Conservation (phyloP, 2,888 invertebrate genomes). For the Candidula unifasciata region DNA sequence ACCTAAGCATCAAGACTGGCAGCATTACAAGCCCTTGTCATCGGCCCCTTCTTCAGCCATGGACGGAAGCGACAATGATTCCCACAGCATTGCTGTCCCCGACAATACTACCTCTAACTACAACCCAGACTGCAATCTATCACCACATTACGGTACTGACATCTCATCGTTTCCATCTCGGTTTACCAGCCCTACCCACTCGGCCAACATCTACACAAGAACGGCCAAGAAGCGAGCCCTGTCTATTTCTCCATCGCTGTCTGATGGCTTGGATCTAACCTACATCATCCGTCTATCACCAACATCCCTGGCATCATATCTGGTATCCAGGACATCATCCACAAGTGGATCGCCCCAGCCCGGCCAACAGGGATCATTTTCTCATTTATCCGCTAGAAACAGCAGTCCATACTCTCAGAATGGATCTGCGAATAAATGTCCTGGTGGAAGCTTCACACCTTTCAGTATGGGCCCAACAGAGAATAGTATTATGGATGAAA, state of each 20-base stretch:
- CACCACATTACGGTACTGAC: constrained; percentile 70
- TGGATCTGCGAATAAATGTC: constrained; percentile 66
- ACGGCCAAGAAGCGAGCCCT: constrained; percentile 71
- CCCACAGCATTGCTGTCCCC: constrained; percentile 55
- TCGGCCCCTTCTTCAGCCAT: constrained; percentile 55
- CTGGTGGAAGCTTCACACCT: constrained; percentile 52
- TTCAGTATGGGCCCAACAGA: constrained; percentile 57
- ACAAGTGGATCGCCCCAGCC: constrained; percentile 70
- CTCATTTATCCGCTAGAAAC: constrained; percentile 75
- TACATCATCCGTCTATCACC: constrained; percentile 78
- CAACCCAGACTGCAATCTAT: constrained; percentile 66
- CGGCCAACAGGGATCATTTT: constrained; percentile 71
- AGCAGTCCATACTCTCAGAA: constrained; percentile 72
- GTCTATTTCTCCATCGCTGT: constrained; percentile 75
- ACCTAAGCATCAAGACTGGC: constrained; percentile 67
- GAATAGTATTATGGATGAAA: constrained; percentile 64
- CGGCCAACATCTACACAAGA: constrained; percentile 69
- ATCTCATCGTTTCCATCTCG: constrained; percentile 71
- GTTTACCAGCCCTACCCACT: constrained; percentile 74
- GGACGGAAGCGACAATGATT: constrained; percentile 58
- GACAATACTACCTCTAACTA: constrained; percentile 65
- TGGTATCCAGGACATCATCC: constrained; percentile 69
- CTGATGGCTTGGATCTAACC: constrained; percentile 77
- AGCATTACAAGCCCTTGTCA: constrained; percentile 69
- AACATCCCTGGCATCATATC: constrained; percentile 75